These are phyloP conservation scores for Orthosia incerta DNA, from an alignment of 2,888 invertebrate genomes.

Conservation along the genomic window DNA sequence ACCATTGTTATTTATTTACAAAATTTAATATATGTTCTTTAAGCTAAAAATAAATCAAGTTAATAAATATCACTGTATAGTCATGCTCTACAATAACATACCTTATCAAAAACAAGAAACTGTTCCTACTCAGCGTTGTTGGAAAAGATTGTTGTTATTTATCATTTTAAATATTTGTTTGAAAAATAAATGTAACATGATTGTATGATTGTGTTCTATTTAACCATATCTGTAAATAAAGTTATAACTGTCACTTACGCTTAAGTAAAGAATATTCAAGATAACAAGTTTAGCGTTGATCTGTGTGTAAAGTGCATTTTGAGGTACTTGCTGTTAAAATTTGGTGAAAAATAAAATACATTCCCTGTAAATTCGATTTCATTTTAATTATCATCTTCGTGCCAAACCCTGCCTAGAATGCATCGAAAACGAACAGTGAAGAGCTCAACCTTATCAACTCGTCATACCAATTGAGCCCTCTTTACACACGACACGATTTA, in stretches of 20 bases:
- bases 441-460: no score
- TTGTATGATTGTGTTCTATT: conserved; percentile 36
- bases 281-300: conserved; percentile 22
- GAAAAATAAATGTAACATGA: conserved; percentile 36
- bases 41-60: conserved; percentile 21
- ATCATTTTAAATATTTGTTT: conserved; percentile 13
- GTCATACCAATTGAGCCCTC: no score
- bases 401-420: no score
- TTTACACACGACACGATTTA: no score
- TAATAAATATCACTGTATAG: conserved; percentile 4
- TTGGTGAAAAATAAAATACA: conserved; percentile 68
- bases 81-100: conserved; percentile 3
- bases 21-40: conserved; percentile 13
- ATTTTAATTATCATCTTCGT: conserved; percentile 25
- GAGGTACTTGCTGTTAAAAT: conserved; percentile 54
- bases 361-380: conserved; percentile 59
- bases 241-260: conserved; percentile 2
- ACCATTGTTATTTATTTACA: conserved; percentile 72
- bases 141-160: conserved; percentile 11
- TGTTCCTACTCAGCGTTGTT: neutral
- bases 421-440: no score
- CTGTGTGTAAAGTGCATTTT: conserved; percentile 37
- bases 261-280: neutral
- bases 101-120: neutral
- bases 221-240: conserved; percentile 43